Evolutionary conservation across 2,113 vertebrate species (phyloP).

Genomic region (Oenanthe oenanthe): DNA sequence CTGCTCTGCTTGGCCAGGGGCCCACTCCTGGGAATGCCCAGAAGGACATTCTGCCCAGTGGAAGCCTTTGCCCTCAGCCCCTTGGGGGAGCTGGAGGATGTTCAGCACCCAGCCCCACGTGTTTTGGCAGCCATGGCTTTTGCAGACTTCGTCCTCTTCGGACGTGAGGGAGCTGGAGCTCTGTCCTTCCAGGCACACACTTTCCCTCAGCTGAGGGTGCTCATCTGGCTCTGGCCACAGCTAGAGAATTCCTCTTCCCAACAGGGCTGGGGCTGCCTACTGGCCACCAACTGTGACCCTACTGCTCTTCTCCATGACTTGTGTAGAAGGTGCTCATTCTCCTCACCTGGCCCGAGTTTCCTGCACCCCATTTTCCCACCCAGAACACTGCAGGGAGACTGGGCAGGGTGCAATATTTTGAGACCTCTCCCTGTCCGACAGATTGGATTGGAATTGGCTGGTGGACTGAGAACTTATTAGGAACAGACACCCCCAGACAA

Average conservation of each 20-base stretch:
- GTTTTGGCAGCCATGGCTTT: background rate
- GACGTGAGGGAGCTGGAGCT: background rate
- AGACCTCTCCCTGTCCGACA: background rate
- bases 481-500: slow-evolving; percentile 71
- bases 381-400: background rate
- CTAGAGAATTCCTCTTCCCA: background rate
- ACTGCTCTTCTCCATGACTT: background rate
- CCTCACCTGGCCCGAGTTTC: background rate
- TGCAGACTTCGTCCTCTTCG: background rate
- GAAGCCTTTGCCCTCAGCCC: background rate
- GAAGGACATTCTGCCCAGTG: background rate
- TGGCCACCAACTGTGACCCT: background rate
- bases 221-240: background rate
- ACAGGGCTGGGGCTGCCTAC: background rate
- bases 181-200: background rate
- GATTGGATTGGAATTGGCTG: slow-evolving; percentile 55
- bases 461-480: slow-evolving; percentile 59
- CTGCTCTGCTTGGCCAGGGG: background rate
- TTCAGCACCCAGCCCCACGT: background rate
- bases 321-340: background rate
- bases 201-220: background rate
- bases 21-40: rapidly evolving
- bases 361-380: background rate
- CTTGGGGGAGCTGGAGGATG: background rate
- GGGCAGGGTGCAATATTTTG: background rate